phyloP scores from a whole-genome alignment of 2,888 invertebrate genomes.

The Hirtodrosophila confusa region DNA sequence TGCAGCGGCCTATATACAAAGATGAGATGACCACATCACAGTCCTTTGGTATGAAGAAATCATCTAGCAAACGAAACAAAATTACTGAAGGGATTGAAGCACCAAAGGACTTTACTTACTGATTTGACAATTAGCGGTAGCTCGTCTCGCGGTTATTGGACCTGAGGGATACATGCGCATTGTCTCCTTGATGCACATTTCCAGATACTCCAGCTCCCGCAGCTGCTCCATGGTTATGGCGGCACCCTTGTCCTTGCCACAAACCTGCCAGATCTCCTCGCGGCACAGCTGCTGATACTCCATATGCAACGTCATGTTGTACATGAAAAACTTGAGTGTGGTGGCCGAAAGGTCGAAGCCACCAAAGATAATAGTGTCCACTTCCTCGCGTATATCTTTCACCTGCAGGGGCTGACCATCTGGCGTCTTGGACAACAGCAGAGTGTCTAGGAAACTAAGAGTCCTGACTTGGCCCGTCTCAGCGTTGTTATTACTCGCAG shows the following conservation, averaged over 20 bases:
- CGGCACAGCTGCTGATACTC: slow-evolving; percentile 64
- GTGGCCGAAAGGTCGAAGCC: slow-evolving; percentile 72
- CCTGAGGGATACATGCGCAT: slow-evolving; percentile 69
- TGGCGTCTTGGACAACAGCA: slow-evolving; percentile 46
- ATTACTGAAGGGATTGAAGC: too few species aligned
- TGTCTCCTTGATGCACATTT: slow-evolving; percentile 76
- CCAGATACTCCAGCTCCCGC: slow-evolving; percentile 58
- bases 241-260: slow-evolving; percentile 48
- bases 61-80: slow-evolving; percentile 31
- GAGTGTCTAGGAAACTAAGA: slow-evolving; percentile 43
- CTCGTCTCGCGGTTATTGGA: slow-evolving; percentile 55
- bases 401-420: slow-evolving; percentile 42
- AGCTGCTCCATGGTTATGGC: slow-evolving; percentile 55
- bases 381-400: slow-evolving; percentile 67
- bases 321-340: slow-evolving; percentile 62
- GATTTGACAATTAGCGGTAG: slow-evolving; percentile 58
- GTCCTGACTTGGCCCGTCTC: slow-evolving; percentile 7
- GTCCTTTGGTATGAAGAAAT: slow-evolving; percentile 62
- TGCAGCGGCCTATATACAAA: slow-evolving; percentile 66
- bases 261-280: slow-evolving; percentile 62
- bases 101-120: too few species aligned
- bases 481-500: background rate
- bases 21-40: slow-evolving; percentile 64
- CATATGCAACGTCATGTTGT: slow-evolving; percentile 67
- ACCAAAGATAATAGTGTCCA: slow-evolving; percentile 67